phyloP scores from a whole-genome alignment of 2,888 invertebrate species.

The Seira ritae region DNA sequence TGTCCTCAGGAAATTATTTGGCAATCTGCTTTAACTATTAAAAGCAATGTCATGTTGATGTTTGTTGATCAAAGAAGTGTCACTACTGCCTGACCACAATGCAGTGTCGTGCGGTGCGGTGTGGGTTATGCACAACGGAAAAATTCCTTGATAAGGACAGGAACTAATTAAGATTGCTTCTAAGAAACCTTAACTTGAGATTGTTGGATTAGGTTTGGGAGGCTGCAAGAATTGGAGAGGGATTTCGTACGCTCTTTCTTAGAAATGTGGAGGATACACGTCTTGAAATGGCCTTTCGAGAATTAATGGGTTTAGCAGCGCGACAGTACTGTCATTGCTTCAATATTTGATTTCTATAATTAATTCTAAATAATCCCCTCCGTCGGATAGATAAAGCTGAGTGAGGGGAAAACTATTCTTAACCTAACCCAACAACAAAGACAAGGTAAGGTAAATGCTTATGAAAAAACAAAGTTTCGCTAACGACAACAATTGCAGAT shows the following conservation, averaged over 20 bases:
- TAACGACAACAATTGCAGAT: neutral
- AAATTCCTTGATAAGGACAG: conserved; percentile 40
- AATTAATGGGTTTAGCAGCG: no score
- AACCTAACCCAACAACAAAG: neutral
- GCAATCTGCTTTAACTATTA: conserved; percentile 23
- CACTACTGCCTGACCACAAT: neutral
- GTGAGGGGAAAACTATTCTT: no score
- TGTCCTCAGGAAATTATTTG: conserved; percentile 20
- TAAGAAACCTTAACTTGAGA: neutral
- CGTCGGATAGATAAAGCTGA: no score
- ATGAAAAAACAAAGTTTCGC: neutral
- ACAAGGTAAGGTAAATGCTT: neutral
- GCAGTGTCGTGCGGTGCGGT: neutral
- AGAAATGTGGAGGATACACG: no score
- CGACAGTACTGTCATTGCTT: no score
- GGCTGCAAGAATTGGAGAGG: no score
- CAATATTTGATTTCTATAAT: no score
- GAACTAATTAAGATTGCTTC: conserved; percentile 26
- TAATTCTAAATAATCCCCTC: no score
- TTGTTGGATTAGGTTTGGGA: neutral
- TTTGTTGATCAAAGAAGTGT: no score
- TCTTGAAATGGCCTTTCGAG: no score
- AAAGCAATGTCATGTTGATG: conserved; percentile 11
- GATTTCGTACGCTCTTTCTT: no score
- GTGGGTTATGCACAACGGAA: neutral